Base-by-base conservation (phyloP, 1,140 invertebrate species). In the Sinella curviseta region DNA sequence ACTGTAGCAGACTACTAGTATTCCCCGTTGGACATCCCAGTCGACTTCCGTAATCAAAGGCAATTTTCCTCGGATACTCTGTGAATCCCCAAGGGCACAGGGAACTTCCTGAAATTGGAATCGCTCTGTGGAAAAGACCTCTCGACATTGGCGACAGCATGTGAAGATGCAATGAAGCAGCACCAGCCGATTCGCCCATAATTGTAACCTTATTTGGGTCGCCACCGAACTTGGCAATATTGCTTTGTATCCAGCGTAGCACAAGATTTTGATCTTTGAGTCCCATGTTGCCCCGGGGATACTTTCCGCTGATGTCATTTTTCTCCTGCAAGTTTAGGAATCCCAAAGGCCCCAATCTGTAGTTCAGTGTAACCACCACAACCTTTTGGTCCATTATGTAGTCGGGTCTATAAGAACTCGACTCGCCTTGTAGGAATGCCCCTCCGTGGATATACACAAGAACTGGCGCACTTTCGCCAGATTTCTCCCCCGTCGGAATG, bases 291-390 rank as follows among this genome's bases (percentile, higher is more conserved):
- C 33, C 70, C 33, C 33, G 28, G 1, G 33, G 17, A 2, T 2
- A 75, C 1, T 17, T 24, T 35, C 36, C 78, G 77, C 65, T 79
- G 70, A 0, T 31, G 34, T 48, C 77, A 77, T 73, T 81, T 81
- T 79, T 33, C 30, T 17, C 70, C 4, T 74, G 36, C 14, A 30
- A 24, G 36, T 48, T 75, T 26, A 75, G 4, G 28, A 75, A 75
- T 36, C 74, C 74, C 33, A 75, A 75, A 3, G 24, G 17, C 12
- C 33, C 33, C 24, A 75, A 8, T 3, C 74, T 17, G 30, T 75
- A 75, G 30, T 75, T 75, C 1, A 75, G 1, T 39, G 74, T 75
- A 2, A 75, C 74, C 24, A 75, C 57, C 14, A 65, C 24, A 4
- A 65, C 24, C 3, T 65, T n/a, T 12, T 65, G 16, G 16, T 65